Base-by-base conservation (phyloP, 2,113 vertebrate species). In the Sciurus niger region DNA sequence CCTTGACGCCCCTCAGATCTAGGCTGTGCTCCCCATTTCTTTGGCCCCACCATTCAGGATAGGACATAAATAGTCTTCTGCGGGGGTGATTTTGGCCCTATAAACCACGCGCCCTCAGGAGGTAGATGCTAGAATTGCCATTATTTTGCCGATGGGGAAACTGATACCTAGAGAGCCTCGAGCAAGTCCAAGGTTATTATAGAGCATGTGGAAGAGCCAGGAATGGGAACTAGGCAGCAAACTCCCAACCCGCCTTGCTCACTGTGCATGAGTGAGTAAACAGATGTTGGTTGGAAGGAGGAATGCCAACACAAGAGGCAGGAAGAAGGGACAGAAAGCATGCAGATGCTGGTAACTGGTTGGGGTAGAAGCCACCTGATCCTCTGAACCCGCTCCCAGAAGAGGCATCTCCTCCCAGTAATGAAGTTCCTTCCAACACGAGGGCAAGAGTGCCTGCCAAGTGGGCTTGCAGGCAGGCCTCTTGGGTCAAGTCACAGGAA, bases 1-100 rank as follows among this genome's bases (percentile, higher is more conserved):
- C 51, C n/a, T 1, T 2, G 2, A 28, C 4, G 1, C 10, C 13
- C 28, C n/a, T 51, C 17, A 4, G 9, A 9, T 34, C 22, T 0
- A 3, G 1, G 7, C 3, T 4, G 24, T 13, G 8, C 53, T 30
- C 14, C 4, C 48, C 13, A 10, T 4, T 18, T 32, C 17, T 72
- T 5, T 0, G 5, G n/a, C 34, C 30, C 51, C 63, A 22, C 6
- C 53, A 17, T 8, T 43, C 93, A 37, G 72, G 43, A 10, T 20
- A 22, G 55, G 2, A 40, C 32, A 30, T 9, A 9, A 2, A 30
- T 65, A 16, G 34, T 73, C n/a, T n/a, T 58, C 53, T n/a, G 22
- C 2, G 12, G 17, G 70, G 25, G 16, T 17, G n/a, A 9, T 22
- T 46, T 68, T 37, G 32, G 43, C 32, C n/a, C 30, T 77, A 43